Evolutionary conservation across 1,140 invertebrate species (phyloP), one percentile per base, ranked within the genome.

Genomic region (Dysdera silvatica): DNA sequence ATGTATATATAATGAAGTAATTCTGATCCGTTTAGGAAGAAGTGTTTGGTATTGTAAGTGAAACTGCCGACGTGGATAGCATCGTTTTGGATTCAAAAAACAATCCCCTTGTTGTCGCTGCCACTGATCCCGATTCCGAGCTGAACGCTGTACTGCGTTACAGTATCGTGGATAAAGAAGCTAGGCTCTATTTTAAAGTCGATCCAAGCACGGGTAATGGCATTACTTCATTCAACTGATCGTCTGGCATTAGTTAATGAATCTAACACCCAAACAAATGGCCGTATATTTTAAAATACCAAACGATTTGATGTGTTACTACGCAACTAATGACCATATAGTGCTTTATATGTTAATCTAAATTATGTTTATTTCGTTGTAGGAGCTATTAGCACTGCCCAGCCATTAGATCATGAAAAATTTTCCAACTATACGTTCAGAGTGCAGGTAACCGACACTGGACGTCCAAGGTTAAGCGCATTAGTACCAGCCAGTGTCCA

Each of bases 361-460:
- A n/a, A n/a, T n/a, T n/a, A n/a, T n/a, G n/a, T n/a, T n/a, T n/a
- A n/a, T n/a, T n/a, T n/a, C n/a, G n/a, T n/a, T n/a, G n/a, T 35
- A 66, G 89, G 77, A 72, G 75, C 70, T 32, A 62, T 70, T 24
- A 65, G 67, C 41, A 54, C 68, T 24, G 61, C 65, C 4, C 45
- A 56, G 49, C 49, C 54, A 12, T 76, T 96, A 33, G 92, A 96
- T 76, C 87, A 89, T 74, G 94, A 97, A 76, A 82, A 79, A 1
- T 78, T 82, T 31, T 74, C 82, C 0, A 68, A 77, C 12, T 87
- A 88, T 70, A 78, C 80, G 20, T 94, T 95, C 74, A 83, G 84
- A 65, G 90, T 94, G 1, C 84, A 85, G 75, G 91, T 95, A 0
- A 83, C 84, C 24, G 94, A 97, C 78, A 79, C 85, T 67, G 93